Percentiles rank a stretch among this genome's conserved stretches.
Conservation (phyloP, 2,888 invertebrate species). For the Monoplex corrugatus region DNA sequence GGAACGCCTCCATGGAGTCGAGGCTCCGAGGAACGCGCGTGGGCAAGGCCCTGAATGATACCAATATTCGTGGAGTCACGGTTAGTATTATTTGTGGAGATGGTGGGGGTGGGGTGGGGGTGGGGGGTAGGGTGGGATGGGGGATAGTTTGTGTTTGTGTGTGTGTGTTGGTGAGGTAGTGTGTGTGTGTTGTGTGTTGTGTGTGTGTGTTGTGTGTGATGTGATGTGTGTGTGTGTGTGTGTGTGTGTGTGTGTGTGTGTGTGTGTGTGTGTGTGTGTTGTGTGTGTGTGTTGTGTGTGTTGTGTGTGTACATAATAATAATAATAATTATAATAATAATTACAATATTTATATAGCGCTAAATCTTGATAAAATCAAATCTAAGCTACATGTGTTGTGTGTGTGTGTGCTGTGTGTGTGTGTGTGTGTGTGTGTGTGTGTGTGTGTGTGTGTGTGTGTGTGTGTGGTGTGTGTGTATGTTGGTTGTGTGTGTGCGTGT, state of each 20-base stretch:
- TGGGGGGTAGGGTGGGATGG: background rate
- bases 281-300: background rate
- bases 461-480: no score
- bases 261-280: slow-evolving; percentile 19
- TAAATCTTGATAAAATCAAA: no score
- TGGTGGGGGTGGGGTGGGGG: background rate
- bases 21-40: slow-evolving; percentile 68
- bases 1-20: slow-evolving; percentile 46
- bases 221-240: background rate
- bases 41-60: slow-evolving; percentile 89
- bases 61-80: slow-evolving; percentile 94
- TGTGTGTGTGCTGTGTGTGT: background rate
- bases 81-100: background rate
- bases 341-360: no score
- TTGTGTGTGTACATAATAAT: background rate
- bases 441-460: background rate
- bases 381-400: no score
- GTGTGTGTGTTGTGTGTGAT: background rate
- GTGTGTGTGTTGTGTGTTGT: background rate
- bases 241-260: slow-evolving; percentile 15
- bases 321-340: no score
- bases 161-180: background rate
- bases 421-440: background rate
- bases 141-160: background rate
- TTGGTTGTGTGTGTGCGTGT: slow-evolving; percentile 8